Base-by-base conservation (phyloP, 2,797 vertebrate species). In the Mus spretus region DNA sequence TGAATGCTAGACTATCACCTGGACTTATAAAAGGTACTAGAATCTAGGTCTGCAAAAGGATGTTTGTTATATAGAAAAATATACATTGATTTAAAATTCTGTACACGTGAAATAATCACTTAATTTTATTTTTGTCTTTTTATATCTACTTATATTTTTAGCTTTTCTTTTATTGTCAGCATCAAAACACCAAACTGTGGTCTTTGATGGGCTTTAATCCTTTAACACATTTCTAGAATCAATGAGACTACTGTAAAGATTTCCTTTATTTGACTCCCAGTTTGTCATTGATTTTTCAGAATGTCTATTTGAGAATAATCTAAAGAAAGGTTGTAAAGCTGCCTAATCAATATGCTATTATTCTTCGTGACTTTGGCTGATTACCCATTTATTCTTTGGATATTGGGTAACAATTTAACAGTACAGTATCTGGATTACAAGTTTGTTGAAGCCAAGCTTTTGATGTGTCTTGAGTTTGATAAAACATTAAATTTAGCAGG, bases 221-320 rank as follows among this genome's bases (percentile, higher is more conserved):
- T 89, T 20, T 34, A 92, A 95, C 13, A 8, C 4, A 31, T 37
- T 94, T 95, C 50, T 75, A 85, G 37, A 92, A 96, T 97, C 93
- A 96, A 95, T 95, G 59, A 9, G 47, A 92, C 75, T 19, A 57
- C 77, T 85, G 9, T 79, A 97, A 96, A 95, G 97, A 98, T 98
- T 98, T 98, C 61, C 96, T 97, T 94, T 97, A 95, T 97, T 97
- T 97, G 93, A 96, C 84, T 94, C 57, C 83, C 34, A 74, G 83
- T 93, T 97, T 97, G 57, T 92, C 75, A 96, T 88, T 96, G 96
- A 97, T 94, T 98, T 97, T 91, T 96, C 34, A 96, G 67, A 81
- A 91, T 65, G 94, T 95, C 91, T 92, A 20, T 93, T 95, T 89
- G 93, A 94, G 57, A 88, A 50, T 82, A 95, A 93, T 94, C 89